Base-by-base conservation (phyloP, 2,888 invertebrate species). In the Pachliopta kotzebuea region DNA sequence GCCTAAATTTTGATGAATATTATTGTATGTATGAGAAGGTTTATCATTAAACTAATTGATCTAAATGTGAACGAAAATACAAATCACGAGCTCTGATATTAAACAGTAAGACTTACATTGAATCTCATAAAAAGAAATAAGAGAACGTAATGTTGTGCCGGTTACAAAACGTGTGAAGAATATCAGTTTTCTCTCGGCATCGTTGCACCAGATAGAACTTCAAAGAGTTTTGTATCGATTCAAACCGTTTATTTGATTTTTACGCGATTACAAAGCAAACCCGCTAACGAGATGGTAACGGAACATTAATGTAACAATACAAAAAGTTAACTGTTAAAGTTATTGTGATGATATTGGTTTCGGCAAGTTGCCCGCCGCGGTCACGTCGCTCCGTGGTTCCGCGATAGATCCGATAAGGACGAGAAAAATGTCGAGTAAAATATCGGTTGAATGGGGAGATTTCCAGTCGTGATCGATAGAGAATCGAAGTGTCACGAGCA, bases 401-500 rank as follows among this genome's bases (percentile, higher is more conserved):
- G 63, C 69, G 79, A 77, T 76, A 78, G 80, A 87, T 88, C 88
- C 81, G 89, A 89, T 88, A 89, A 86, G 76, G 71, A 72, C 71
- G 75, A 78, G 66, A 69, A 85, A 86, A 87, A 85, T 85, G 86
- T 85, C 81, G 81, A 84, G 81, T 72, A 72, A 74, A 75, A 70
- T 74, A 75, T 76, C 85, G 85, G 86, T 85, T 76, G 78, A 80
- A 83, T 79, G 76, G 78, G 77, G 77, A 84, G 85, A 85, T 87
- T 80, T 75, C 71, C 71, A 76, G 88, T 91, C 91, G 90, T 90
- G 91, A 90, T 90, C 90, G 89, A 90, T 90, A 85, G 88, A 86
- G 84, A 85, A 89, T 88, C 88, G 86, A 89, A 90, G 87, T 90
- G 90, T 90, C 91, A 91, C 91, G 91, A 82, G 85, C 85, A 79